Evolutionary conservation across 92 coral and sea anemone species (phyloP), one percentile per base, ranked within the genome.

Genomic region (Epizoanthus illoricatus): DNA sequence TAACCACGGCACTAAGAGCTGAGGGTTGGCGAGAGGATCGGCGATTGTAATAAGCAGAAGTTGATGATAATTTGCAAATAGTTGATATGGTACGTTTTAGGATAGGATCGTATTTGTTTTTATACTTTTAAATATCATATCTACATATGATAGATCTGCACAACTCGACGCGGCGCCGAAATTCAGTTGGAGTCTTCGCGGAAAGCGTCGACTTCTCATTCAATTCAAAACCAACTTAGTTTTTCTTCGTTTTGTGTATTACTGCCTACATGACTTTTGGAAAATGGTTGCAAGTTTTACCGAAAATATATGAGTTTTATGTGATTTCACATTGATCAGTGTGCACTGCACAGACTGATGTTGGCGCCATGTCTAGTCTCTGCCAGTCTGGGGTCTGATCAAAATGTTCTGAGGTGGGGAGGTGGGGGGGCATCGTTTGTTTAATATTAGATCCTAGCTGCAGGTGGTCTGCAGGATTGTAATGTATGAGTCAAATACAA

Each of bases 21-120:
- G 8, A 58, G 63, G 63, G 63, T 58, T 58, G 63, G 63, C 63
- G 63, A 58, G 63, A 58, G 63, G 63, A 58, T 58, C 63, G 63
- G 6, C 63, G 63, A 58, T 5, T 58, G 63, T 58, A 58, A 58
- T 58, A 58, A 9, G 2, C 62, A 57, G 62, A 57, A 57, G 8
- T 58, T 58, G 63, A 58, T 4, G 63, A 58, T 9, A 58, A 58
- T 13, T 9, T 58, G 63, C 63, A 58, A 58, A 58, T 58, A 58
- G 4, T 58, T 58, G 63, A 58, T 58, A 58, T 58, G 63, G 63
- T 58, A 58, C 63, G 63, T 58, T 58, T 58, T 58, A 58, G 63
- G 63, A 58, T 58, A 58, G 5, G 63, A 58, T 58, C 63, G 63
- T 58, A 58, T 58, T 58, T 58, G 63, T 58, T 4, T 58, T 58